Conservation (phyloP, 2,797 vertebrate genomes). For the Diglossa cyanea region DNA sequence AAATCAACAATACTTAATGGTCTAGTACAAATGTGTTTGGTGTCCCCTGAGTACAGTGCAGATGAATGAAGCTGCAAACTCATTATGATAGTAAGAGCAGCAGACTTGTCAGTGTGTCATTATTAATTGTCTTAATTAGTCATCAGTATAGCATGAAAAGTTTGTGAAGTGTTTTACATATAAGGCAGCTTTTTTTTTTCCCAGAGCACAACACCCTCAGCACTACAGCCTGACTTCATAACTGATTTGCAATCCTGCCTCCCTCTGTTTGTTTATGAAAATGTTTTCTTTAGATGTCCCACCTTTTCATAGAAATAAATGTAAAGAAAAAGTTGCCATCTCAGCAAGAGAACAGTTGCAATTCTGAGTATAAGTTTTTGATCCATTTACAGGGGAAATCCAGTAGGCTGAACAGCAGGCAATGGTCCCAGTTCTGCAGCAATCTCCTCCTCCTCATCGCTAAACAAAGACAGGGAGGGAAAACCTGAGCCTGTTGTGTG, state of each 20-base stretch:
- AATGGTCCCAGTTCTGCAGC: not conserved
- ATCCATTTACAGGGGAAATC: not conserved
- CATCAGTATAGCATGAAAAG: not conserved
- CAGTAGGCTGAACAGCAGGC: not conserved
- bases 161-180: not conserved
- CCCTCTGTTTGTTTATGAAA: not conserved
- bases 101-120: not conserved
- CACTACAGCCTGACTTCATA: not conserved
- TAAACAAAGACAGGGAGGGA: not conserved
- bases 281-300: not conserved
- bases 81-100: not conserved
- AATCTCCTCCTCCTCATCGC: accelerated
- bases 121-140: not conserved
- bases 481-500: not conserved
- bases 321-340: not conserved
- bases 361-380: not conserved
- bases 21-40: not conserved
- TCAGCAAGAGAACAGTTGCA: not conserved
- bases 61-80: not conserved
- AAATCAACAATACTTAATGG: not conserved
- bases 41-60: not conserved
- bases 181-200: not conserved
- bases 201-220: not conserved
- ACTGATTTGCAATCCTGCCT: not conserved
- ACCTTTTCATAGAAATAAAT: not conserved